Base-by-base conservation (phyloP, 2,797 vertebrate species). In the Danionella dracula region DNA sequence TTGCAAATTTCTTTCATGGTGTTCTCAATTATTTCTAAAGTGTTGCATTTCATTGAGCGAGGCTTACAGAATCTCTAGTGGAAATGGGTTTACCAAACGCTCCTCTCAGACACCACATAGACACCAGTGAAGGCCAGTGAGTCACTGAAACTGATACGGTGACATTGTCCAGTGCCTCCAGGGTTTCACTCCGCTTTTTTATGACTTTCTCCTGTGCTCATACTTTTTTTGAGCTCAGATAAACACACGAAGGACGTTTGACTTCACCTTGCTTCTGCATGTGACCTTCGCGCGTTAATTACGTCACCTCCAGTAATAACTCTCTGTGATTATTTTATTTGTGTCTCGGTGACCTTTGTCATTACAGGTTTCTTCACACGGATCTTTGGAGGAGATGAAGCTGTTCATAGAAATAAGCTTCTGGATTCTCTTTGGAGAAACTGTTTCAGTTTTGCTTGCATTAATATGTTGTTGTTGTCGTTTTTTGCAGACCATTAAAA, bases 91-190 rank as follows among this genome's bases (percentile, higher is more conserved):
- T 42, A 55, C 16, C 12, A 17, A 59, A 48, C 61, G 53, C 40
- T 49, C 44, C 54, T 64, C 66, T 57, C 16, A 51, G 6, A 64
- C 58, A 64, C 23, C 40, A 12, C 23, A 27, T 6, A 3, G 23
- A 55, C 19, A 60, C 48, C 66, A 41, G 61, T 17, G 16, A 31
- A 54, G 61, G 49, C 34, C 34, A 65, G n/a, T n/a, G 41, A 61
- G 60, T 68, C 56, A 48, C 20, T 16, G 44, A 72, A 59, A 66
- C 40, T 67, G 48, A 40, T 31, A 38, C 50, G 42, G 45, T 48
- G 57, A 77, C 19, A 11, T 2, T 63, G 16, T 21, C 31, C 38
- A 32, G 20, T 10, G 21, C 66, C 21, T 41, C 21, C 7, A 6
- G 64, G 42, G 44, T 41, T 32, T 5, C 11, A 40, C 4, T 32